phyloP scores from a whole-genome alignment of 1,140 invertebrate genomes.

The Sycophaga agraensis region DNA sequence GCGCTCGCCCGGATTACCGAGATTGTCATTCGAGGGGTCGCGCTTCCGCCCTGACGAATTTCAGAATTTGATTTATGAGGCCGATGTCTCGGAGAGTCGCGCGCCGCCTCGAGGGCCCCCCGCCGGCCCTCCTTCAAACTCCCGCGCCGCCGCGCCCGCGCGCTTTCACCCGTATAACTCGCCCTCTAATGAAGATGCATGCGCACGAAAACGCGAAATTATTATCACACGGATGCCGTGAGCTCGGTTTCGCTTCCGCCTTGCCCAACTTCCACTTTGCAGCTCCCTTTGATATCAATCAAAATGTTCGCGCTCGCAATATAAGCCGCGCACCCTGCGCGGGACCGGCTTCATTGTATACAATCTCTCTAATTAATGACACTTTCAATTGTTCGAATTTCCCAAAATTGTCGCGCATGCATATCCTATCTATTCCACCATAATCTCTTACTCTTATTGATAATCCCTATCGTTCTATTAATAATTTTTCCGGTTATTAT shows the following conservation, averaged over 20 bases:
- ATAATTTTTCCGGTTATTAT: too few relatives aligned
- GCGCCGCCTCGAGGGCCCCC: background rate
- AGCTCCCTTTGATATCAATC: conserved; percentile 14
- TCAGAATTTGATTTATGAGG: conserved; percentile 50
- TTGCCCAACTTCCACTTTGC: background rate
- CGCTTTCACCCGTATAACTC: conserved; percentile 43
- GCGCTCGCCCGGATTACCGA: conserved; percentile 24
- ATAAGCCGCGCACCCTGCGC: too few relatives aligned
- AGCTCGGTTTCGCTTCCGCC: conserved; percentile 1
- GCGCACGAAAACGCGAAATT: conserved; percentile 40
- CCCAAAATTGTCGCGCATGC: too few relatives aligned
- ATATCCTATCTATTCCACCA: too few relatives aligned
- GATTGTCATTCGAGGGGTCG: conserved; percentile 43
- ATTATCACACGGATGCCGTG: conserved; percentile 34
- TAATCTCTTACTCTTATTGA: too few relatives aligned
- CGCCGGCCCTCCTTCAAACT: conserved; percentile 18
- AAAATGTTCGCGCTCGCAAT: conserved; percentile 20
- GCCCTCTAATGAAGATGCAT: conserved; percentile 49
- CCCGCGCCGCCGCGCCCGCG: conserved; percentile 26
- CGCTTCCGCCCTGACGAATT: conserved; percentile 46
- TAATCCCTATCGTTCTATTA: too few relatives aligned
- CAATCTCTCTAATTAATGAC: too few relatives aligned
- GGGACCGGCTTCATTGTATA: too few relatives aligned
- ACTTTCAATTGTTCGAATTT: too few relatives aligned
- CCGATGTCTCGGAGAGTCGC: conserved; percentile 27